These are phyloP conservation scores for Galeopterus variegatus DNA, from an alignment of 2,113 vertebrate species.

Conservation along the genomic window DNA sequence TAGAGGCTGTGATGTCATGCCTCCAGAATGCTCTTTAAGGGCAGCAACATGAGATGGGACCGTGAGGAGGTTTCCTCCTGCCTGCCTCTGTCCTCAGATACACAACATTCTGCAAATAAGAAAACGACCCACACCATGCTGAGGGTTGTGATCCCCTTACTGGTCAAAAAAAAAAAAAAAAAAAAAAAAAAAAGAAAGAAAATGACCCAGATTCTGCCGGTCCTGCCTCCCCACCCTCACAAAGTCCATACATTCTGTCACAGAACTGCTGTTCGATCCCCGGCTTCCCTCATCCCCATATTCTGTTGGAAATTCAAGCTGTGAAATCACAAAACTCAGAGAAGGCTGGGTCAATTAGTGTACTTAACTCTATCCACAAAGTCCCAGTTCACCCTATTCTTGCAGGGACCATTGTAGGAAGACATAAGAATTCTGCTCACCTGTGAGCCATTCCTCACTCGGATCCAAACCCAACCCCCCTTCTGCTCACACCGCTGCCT, in stretches of 20 bases:
- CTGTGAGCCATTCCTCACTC: neutral
- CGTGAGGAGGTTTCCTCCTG: neutral
- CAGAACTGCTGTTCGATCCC: neutral
- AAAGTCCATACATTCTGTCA: neutral
- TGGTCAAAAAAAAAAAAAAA: too few species aligned
- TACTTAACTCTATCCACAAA: neutral
- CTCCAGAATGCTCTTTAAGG: neutral
- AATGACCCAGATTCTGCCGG: neutral
- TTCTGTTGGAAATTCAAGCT: neutral
- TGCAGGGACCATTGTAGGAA: neutral
- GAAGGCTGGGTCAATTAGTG: neutral
- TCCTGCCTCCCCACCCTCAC: neutral
- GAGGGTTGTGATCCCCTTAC: too few species aligned
- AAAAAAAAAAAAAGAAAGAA: neutral
- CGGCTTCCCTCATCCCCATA: neutral
- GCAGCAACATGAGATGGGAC: neutral
- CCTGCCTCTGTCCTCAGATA: neutral
- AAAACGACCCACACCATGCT: neutral
- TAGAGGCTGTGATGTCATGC: neutral
- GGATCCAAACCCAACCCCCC: neutral
- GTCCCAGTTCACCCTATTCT: neutral
- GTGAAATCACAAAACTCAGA: neutral
- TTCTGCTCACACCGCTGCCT: neutral
- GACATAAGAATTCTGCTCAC: neutral
- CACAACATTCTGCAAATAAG: neutral